Conservation (phyloP, 2,888 invertebrate species). For the Vanessa cardui region DNA sequence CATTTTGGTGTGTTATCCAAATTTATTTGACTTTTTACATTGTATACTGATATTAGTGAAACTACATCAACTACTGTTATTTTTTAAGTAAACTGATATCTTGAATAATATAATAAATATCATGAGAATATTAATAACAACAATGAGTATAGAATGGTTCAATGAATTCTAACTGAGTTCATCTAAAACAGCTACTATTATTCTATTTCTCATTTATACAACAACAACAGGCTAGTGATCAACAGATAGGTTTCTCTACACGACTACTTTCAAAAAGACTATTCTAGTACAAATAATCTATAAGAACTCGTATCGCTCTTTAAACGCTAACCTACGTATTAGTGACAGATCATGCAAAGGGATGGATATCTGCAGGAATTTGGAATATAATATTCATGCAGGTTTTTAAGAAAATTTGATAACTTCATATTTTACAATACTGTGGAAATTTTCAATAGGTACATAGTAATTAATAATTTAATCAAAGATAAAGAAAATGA, state of each 20-base stretch:
- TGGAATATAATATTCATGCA: slow-evolving; percentile 34
- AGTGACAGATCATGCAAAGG: slow-evolving; percentile 35
- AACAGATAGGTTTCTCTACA: slow-evolving; percentile 16
- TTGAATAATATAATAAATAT: neutral
- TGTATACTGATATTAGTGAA: neutral
- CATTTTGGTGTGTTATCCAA: too few relatives aligned
- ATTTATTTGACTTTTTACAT: neutral
- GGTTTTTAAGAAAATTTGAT: slow-evolving; percentile 12
- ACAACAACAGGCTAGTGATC: slow-evolving; percentile 13
- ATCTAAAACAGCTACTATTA: slow-evolving; percentile 14
- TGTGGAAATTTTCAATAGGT: slow-evolving; percentile 1
- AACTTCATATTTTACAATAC: slow-evolving; percentile 6
- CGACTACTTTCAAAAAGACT: slow-evolving; percentile 34
- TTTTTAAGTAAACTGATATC: neutral
- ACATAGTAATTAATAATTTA: neutral
- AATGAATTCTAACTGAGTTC: neutral
- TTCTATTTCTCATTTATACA: slow-evolving; percentile 14
- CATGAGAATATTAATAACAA: neutral
- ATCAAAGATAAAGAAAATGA: neutral
- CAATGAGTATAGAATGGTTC: neutral
- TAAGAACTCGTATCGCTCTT: slow-evolving; percentile 5
- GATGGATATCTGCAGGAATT: slow-evolving; percentile 30
- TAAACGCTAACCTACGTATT: slow-evolving; percentile 29
- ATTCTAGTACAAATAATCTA: slow-evolving; percentile 24
- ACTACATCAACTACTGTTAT: neutral